Evolutionary conservation across 1,140 invertebrate species (phyloP).

Genomic region (Anastrepha obliqua): DNA sequence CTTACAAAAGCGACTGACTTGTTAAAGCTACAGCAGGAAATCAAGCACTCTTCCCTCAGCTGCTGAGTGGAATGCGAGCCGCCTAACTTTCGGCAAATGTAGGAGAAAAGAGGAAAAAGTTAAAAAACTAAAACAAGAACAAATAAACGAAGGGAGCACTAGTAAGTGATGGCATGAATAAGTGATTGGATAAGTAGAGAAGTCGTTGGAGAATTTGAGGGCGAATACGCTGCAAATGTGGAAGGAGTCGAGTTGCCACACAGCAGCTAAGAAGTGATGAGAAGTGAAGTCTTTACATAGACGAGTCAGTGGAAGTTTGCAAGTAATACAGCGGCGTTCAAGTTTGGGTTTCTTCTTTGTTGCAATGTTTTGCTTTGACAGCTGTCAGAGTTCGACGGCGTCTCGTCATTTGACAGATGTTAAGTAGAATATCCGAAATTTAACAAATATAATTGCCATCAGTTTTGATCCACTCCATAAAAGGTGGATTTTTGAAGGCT

Average conservation of each 20-base stretch:
- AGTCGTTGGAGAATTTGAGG: neutral
- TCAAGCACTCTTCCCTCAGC: neutral
- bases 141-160: neutral
- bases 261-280: neutral
- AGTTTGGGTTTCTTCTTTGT: too few species aligned
- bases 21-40: neutral
- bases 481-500: too few species aligned
- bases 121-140: neutral
- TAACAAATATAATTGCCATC: too few species aligned
- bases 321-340: too few species aligned
- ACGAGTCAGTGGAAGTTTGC: neutral
- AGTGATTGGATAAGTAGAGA: slow-evolving; percentile 2
- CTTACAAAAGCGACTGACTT: neutral
- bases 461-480: too few species aligned
- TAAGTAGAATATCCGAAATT: too few species aligned
- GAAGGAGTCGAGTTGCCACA: neutral
- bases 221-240: neutral
- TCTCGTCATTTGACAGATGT: too few species aligned
- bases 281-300: neutral
- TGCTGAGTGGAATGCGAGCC: neutral
- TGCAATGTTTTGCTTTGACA: too few species aligned
- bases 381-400: too few species aligned
- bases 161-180: neutral
- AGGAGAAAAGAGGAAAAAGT: neutral
- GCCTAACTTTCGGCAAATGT: neutral